Evolutionary conservation across 2,113 vertebrate species (phyloP).

Genomic region (Istiophorus platypterus): DNA sequence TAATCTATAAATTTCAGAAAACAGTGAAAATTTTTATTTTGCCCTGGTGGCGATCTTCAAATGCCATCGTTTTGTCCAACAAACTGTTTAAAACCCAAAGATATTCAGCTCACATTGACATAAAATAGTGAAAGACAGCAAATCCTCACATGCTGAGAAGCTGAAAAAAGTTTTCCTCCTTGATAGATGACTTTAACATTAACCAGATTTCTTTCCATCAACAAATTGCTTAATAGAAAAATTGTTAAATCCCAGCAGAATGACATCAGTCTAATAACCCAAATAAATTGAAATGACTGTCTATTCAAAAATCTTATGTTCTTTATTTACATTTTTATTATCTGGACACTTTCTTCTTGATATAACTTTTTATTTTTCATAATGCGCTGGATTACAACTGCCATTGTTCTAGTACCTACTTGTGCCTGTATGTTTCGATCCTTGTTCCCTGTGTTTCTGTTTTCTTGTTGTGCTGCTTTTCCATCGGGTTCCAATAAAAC

Average conservation of each 20-base stretch:
- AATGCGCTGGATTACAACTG: not conserved
- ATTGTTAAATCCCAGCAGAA: not conserved
- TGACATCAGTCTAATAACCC: not conserved
- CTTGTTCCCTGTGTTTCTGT: not conserved
- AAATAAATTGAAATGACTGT: not conserved
- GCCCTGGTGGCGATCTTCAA: no score
- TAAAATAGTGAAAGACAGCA: no score
- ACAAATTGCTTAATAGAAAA: not conserved
- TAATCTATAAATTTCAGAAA: no score
- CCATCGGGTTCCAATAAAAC: slow-evolving; percentile 47
- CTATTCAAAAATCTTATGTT: not conserved
- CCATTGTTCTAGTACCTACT: not conserved
- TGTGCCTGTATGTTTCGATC: not conserved
- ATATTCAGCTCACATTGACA: no score
- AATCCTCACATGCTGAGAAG: no score
- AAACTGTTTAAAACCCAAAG: no score
- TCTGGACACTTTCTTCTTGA: slow-evolving; percentile 2
- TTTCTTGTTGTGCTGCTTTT: not conserved
- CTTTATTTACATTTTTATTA: slow-evolving; percentile 1
- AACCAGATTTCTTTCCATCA: not conserved
- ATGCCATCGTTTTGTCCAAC: no score
- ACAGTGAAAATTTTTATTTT: no score
- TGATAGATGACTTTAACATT: no score
- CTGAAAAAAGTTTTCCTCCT: no score
- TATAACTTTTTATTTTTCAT: not conserved